Conservation (phyloP, 1,140 invertebrate genomes). For the Apolygus lucorum region DNA sequence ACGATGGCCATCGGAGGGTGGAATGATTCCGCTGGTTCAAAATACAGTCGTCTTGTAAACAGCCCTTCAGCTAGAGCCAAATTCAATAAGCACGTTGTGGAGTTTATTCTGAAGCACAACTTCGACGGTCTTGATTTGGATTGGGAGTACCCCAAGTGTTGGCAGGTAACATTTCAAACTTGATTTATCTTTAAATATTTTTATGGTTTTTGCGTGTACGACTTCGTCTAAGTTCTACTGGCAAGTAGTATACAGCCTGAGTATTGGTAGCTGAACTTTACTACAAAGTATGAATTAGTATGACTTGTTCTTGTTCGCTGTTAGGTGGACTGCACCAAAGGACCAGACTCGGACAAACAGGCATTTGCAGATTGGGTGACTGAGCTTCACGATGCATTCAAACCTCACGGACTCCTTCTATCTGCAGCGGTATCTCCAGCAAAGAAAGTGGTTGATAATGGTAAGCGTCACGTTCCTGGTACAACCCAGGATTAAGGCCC, state of each 20-base stretch:
- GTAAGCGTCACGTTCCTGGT: no score
- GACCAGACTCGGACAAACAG: conserved; percentile 63
- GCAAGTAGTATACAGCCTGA: no score
- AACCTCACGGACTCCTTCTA: conserved; percentile 57
- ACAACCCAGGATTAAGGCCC: no score
- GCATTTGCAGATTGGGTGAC: conserved; percentile 59
- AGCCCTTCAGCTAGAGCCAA: conserved; percentile 40
- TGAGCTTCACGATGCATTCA: conserved; percentile 62
- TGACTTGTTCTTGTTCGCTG: not conserved
- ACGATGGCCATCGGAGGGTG: conserved; percentile 54
- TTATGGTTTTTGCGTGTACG: no score
- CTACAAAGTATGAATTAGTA: no score
- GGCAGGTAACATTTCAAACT: no score
- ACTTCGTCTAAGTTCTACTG: no score
- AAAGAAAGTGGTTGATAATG: conserved; percentile 49
- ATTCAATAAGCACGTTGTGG: conserved; percentile 46
- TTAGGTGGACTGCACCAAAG: conserved; percentile 65
- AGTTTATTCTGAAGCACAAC: conserved; percentile 48
- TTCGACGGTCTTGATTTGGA: conserved; percentile 56
- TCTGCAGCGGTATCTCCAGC: conserved; percentile 78
- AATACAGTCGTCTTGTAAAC: conserved; percentile 51
- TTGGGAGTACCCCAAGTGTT: conserved; percentile 63
- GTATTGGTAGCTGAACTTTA: no score
- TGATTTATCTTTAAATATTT: no score
- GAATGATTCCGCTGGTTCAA: conserved; percentile 53